phyloP scores from a whole-genome alignment of 2,113 vertebrate genomes.

The Sapajus apella region DNA sequence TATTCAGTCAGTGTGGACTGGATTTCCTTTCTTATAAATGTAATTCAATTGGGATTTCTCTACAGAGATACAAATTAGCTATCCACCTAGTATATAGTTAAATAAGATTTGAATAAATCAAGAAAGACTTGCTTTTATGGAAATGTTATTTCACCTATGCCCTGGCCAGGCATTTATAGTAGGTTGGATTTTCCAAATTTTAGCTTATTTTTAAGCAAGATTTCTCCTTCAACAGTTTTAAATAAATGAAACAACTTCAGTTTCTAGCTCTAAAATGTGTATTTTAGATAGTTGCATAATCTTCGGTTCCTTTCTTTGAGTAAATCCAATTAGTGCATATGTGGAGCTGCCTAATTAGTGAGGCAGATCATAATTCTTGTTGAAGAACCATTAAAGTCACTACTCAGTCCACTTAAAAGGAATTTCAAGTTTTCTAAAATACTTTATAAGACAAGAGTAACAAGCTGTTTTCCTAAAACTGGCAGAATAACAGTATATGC shows the following conservation, averaged over 20 bases:
- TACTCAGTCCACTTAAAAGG: not conserved
- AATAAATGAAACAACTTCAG: not conserved
- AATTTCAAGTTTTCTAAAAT: constrained; percentile 47
- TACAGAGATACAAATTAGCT: constrained; percentile 45
- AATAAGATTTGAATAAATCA: constrained; percentile 36
- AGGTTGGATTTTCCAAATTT: not conserved
- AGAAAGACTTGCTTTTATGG: not conserved
- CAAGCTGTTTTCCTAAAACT: not conserved
- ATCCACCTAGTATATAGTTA: not conserved
- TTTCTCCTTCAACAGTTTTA: constrained; percentile 19
- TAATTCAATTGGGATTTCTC: constrained; percentile 42
- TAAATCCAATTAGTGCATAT: constrained; percentile 57
- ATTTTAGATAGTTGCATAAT: not conserved
- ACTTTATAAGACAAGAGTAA: not conserved
- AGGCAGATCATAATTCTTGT: constrained; percentile 46
- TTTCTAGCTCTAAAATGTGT: not conserved
- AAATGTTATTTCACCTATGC: constrained; percentile 36
- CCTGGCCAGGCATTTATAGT: constrained; percentile 18
- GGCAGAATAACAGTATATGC: not conserved
- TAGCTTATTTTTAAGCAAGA: not conserved
- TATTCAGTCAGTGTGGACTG: not conserved
- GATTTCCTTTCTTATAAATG: not conserved
- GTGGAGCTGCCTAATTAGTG: constrained; percentile 59
- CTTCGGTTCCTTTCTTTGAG: constrained; percentile 48
- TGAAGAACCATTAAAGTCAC: constrained; percentile 36